These are phyloP conservation scores for Biston stratarius DNA, from an alignment of 2,888 invertebrate species.

Conservation along the genomic window DNA sequence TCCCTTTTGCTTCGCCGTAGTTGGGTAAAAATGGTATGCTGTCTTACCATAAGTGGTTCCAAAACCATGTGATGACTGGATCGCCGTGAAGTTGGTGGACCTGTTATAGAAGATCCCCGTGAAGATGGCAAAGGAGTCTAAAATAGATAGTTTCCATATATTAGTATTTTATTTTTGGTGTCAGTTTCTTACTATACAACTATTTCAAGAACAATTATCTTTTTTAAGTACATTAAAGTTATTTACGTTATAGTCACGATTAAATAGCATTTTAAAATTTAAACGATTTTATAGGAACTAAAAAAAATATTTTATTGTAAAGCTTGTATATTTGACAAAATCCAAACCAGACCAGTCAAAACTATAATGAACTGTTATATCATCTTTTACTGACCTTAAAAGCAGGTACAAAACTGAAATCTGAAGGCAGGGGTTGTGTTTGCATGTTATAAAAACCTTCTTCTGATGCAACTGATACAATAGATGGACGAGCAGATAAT, in stretches of 20 bases:
- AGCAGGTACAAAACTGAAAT: slow-evolving; percentile 80
- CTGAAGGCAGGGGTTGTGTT: slow-evolving; percentile 77
- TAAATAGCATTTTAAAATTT: too few species aligned
- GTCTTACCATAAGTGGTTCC: slow-evolving; percentile 72
- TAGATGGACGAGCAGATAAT: slow-evolving; percentile 80
- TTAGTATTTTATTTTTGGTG: background rate
- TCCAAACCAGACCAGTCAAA: too few species aligned
- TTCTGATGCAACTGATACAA: slow-evolving; percentile 81
- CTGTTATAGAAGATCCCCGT: slow-evolving; percentile 75
- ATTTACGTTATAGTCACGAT: too few species aligned
- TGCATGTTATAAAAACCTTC: slow-evolving; percentile 75
- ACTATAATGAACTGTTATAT: too few species aligned
- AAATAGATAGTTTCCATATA: slow-evolving; percentile 14
- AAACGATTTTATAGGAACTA: too few species aligned
- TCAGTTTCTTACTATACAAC: background rate
- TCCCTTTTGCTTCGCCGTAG: too few species aligned
- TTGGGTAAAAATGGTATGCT: too few species aligned
- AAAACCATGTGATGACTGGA: slow-evolving; percentile 77
- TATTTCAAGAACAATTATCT: background rate
- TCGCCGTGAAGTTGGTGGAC: slow-evolving; percentile 76
- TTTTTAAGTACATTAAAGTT: too few species aligned
- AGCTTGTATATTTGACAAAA: too few species aligned
- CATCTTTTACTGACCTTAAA: slow-evolving; percentile 57
- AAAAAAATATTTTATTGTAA: too few species aligned
- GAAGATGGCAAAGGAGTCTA: slow-evolving; percentile 76